Base-by-base conservation (phyloP, 2,113 vertebrate genomes). In the Pelecanoides urinatrix region DNA sequence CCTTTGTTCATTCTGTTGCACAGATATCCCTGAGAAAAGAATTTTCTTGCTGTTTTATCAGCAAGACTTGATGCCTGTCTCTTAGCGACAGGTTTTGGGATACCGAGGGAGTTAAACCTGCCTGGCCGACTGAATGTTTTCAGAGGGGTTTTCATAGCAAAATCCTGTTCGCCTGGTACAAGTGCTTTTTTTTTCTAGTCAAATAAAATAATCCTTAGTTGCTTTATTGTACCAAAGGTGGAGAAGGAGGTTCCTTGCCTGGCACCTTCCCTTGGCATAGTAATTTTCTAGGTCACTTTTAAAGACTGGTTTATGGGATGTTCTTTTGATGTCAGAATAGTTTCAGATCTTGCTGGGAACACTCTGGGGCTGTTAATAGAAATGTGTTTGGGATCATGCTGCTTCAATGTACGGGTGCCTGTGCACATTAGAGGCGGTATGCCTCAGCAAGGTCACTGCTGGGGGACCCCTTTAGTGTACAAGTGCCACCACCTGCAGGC, bases 391-490 rank as follows among this genome's bases (percentile, higher is more conserved):
- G 62, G 85, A 34, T 82, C 16, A 3, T 42, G 53, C 34, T 90
- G 30, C 49, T 80, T 83, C 1, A 1, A 34, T 0, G 0, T 59
- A 14, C 0, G 9, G 30, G 32, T 82, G 75, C 19, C 5, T 20
- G 13, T 12, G 29, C 25, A 6, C 3, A 2, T 79, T 42, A 55
- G 63, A 68, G 55, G 49, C 8, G 16, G 32, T 49, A 7, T 71
- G 23, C 14, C 34, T 63, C 72, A 65, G 68, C 72, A 63, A 13
- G 53, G 21, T 86, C 63, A n/a, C 34, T 85, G 47, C n/a, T 76
- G 62, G 21, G 79, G 36, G 30, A 20, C 26, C 19, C 52, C 11
- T 58, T 62, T 27, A 27, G 25, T 30, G 62, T 29, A 15, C 34
- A 42, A 1, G 62, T 77, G 72, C 52, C 76, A 80, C 55, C 15